Base-by-base conservation (phyloP, 1,140 invertebrate species). In the Orchestia grillus region DNA sequence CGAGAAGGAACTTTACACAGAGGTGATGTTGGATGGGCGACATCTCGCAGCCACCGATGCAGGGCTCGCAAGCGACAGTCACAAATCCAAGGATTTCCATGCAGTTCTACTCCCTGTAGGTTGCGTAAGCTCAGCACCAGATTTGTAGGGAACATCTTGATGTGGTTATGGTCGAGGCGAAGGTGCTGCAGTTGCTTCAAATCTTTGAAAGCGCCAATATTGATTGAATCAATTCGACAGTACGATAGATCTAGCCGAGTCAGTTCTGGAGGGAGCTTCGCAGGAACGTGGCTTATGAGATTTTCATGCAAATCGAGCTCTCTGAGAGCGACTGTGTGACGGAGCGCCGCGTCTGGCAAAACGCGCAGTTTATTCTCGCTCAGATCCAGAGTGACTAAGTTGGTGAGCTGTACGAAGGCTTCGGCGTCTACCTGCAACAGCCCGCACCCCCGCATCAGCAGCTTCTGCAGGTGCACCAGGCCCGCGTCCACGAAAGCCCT, bases 11-110 rank as follows among this genome's bases (percentile, higher is more conserved):
- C 97, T 44, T 98, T 98, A 97, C 99, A 99, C 96, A 98, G 98
- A 0, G 99, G 99, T 96, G 98, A 98, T 95, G 97, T 97, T 0
- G 98, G 97, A 96, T 98, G 98, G 0, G 98, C 98, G 87, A 98
- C 98, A 97, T 98, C 98, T 47, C 98, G 97, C 96, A 99, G 97
- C 99, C 99, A 99, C 44, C 97, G 97, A 96, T 98, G 98, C 97
- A 99, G 97, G 96, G 98, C 98, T 87, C 98, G 97, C 91, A 99
- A 97, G 96, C 98, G 98, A 97, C 99, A 99, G 97, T 99, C 98
- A 97, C 99, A 99, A 91, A 98, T 98, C 99, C 99, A 99, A 91
- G 98, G 98, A 97, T 99, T 99, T 97, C 98, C 98, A 97, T 99
- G 98, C 44, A 99, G 97, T 96, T 98, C 98, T 45, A 99, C 98